Evolutionary conservation across 2,888 invertebrate species (phyloP).

Genomic region (Ernsta delagoae): DNA sequence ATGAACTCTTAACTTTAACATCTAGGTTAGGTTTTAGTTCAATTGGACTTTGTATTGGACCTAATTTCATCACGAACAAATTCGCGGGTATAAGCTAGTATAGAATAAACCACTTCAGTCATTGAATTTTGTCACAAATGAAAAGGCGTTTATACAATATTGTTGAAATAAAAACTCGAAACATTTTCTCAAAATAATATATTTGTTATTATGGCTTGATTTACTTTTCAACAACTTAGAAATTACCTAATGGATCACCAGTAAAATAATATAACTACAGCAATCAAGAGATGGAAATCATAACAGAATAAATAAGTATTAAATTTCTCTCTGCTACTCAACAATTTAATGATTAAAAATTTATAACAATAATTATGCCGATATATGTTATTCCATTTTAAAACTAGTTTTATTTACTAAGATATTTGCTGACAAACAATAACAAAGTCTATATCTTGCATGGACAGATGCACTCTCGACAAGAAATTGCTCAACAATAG

Average conservation of each 20-base stretch:
- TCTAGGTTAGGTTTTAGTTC: too few species aligned
- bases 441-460: slow-evolving; percentile 61
- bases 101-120: too few species aligned
- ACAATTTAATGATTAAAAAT: slow-evolving; percentile 78
- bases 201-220: slow-evolving; percentile 85
- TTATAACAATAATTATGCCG: slow-evolving; percentile 82
- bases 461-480: slow-evolving; percentile 42
- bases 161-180: slow-evolving; percentile 49
- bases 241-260: slow-evolving; percentile 82
- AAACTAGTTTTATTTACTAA: slow-evolving; percentile 61
- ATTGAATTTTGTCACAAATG: too few species aligned
- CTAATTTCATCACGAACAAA: too few species aligned
- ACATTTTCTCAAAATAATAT: slow-evolving; percentile 77
- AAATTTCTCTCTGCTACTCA: slow-evolving; percentile 80
- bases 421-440: slow-evolving; percentile 66
- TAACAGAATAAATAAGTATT: slow-evolving; percentile 80
- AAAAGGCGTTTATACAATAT: too few species aligned
- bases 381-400: slow-evolving; percentile 62
- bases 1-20: too few species aligned
- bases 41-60: too few species aligned
- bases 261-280: slow-evolving; percentile 81
- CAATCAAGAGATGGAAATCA: slow-evolving; percentile 71
- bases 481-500: slow-evolving; percentile 38
- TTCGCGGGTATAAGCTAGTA: too few species aligned
- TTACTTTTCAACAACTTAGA: slow-evolving; percentile 84